Percentiles rank a stretch among this genome's conserved stretches.
Conservation (phyloP, 2,888 invertebrate genomes). For the Luffia ferchaultella region DNA sequence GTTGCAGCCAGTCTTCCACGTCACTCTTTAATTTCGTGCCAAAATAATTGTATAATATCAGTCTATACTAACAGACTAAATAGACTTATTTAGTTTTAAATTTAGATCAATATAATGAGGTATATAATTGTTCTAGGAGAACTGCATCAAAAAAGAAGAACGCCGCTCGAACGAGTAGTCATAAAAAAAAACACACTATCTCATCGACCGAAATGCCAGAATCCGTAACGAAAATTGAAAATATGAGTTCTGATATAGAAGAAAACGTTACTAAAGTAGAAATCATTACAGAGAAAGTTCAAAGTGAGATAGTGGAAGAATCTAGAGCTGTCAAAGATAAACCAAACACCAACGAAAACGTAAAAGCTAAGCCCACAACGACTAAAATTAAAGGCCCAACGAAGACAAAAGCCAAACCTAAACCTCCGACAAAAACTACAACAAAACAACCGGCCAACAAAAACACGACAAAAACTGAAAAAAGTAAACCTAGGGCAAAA, state of each 20-base stretch:
- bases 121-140: slow-evolving; percentile 35
- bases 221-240: slow-evolving; percentile 25
- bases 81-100: no score
- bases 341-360: slow-evolving; percentile 23
- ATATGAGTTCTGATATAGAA: slow-evolving; percentile 23
- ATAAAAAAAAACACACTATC: slow-evolving; percentile 22
- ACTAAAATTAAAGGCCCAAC: slow-evolving; percentile 17
- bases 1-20: no score
- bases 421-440: slow-evolving; percentile 33
- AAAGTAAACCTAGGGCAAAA: slow-evolving; percentile 71
- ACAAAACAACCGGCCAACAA: slow-evolving; percentile 41
- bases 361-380: slow-evolving; percentile 19
- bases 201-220: slow-evolving; percentile 23
- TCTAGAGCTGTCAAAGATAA: slow-evolving; percentile 43
- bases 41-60: no score
- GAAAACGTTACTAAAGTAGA: slow-evolving; percentile 17
- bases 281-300: slow-evolving; percentile 17
- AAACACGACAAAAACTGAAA: slow-evolving; percentile 44
- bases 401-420: slow-evolving; percentile 32
- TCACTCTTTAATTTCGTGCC: no score
- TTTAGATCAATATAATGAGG: not conserved
- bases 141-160: slow-evolving; percentile 45
- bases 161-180: slow-evolving; percentile 32
- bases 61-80: no score
- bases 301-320: slow-evolving; percentile 20